phyloP scores from a whole-genome alignment of 2,113 vertebrate species.

The Coturnix japonica region DNA sequence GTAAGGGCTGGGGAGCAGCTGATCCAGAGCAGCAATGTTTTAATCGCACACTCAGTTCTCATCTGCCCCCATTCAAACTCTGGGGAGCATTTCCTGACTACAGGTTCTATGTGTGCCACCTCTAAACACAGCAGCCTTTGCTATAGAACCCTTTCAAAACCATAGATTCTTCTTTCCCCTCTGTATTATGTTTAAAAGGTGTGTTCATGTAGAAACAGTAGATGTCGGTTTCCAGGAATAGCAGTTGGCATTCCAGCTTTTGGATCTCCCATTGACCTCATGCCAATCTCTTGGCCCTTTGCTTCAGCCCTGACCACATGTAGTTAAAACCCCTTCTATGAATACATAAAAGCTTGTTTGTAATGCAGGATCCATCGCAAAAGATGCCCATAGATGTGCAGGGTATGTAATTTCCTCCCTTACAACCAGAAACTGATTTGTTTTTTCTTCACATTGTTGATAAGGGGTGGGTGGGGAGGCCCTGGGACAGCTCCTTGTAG shows the following conservation, averaged over 20 bases:
- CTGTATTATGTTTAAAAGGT: neutral
- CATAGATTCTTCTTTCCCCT: neutral
- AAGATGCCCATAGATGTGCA: neutral
- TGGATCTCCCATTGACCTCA: neutral
- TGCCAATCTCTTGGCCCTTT: fast-evolving
- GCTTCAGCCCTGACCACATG: neutral
- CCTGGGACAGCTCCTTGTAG: neutral
- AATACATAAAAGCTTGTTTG: neutral
- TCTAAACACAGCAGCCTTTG: neutral
- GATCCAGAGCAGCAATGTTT: neutral
- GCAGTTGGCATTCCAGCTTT: neutral
- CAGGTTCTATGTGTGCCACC: neutral
- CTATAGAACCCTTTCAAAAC: neutral
- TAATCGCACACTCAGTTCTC: neutral
- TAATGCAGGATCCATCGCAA: neutral
- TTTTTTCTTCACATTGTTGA: neutral
- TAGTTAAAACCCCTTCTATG: too few species aligned
- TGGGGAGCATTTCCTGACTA: fast-evolving
- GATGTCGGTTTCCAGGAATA: neutral
- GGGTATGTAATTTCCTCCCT: neutral
- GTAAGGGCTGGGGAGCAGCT: slow-evolving; percentile 66
- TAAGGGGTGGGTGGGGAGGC: neutral
- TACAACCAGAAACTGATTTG: fast-evolving
- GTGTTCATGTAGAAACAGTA: neutral
- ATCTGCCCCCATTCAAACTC: neutral